phyloP scores from a whole-genome alignment of 2,888 invertebrate genomes.

The Spilosoma lubricipeda region DNA sequence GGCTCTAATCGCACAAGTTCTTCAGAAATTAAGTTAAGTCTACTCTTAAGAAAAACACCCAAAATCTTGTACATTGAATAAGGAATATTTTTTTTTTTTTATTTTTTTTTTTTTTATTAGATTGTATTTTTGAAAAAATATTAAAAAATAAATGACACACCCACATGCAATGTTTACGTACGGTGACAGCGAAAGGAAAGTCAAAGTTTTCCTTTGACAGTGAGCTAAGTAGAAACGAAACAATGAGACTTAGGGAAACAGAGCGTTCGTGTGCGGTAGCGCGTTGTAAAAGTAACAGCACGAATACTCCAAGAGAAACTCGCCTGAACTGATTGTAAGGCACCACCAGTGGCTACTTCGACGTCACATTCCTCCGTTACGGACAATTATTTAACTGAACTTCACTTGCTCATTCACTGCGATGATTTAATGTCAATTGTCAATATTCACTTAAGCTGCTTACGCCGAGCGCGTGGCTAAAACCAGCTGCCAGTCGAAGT shows the following conservation, averaged over 20 bases:
- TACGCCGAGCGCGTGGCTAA: conserved; percentile 9
- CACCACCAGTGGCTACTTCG: conserved; percentile 40
- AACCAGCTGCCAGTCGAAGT: background rate
- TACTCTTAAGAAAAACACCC: no score
- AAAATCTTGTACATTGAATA: no score
- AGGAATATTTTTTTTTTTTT: no score
- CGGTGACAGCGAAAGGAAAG: conserved; percentile 72
- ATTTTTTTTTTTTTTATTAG: no score
- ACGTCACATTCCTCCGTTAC: conserved; percentile 76
- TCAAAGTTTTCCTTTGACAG: conserved; percentile 75
- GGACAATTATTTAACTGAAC: conserved; percentile 66
- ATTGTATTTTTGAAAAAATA: no score
- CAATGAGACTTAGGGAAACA: conserved; percentile 84
- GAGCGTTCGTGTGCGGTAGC: conserved; percentile 84
- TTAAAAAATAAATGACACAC: no score
- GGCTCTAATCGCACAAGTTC: no score
- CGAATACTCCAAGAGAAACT: conserved; percentile 85
- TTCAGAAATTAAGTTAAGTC: no score
- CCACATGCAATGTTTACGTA: conserved; percentile 1
- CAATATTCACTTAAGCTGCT: conserved; percentile 36
- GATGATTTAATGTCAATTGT: conserved; percentile 41
- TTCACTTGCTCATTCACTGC: conserved; percentile 56
- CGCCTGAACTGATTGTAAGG: conserved; percentile 80
- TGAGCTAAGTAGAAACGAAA: conserved; percentile 70
- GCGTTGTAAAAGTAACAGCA: conserved; percentile 86